Evolutionary conservation across 2,888 invertebrate species (phyloP).

Genomic region (Polydesmus complanatus): DNA sequence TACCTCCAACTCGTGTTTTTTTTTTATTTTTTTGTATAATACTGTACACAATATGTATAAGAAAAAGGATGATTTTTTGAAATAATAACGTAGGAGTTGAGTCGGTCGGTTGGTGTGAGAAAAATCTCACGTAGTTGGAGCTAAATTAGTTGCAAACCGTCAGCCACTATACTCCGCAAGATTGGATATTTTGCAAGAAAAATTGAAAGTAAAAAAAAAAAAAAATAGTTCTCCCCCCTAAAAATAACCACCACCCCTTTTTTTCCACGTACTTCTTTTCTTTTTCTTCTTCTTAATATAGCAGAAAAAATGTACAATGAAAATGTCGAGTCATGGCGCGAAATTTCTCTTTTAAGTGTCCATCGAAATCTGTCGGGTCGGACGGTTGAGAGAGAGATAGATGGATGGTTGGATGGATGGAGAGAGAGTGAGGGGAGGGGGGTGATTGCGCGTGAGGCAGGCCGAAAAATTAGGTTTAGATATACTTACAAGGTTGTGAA

Average conservation of each 20-base stretch:
- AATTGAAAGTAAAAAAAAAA: background rate
- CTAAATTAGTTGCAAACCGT: background rate
- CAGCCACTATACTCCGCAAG: background rate
- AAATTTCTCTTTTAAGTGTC: too few relatives aligned
- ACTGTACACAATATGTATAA: background rate
- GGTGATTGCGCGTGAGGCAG: too few relatives aligned
- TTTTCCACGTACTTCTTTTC: background rate
- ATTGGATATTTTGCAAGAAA: background rate
- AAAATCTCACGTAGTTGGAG: background rate
- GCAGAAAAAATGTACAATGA: background rate
- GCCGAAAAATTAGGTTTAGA: background rate
- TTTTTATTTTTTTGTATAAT: background rate
- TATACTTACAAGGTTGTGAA: too few relatives aligned
- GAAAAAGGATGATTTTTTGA: background rate
- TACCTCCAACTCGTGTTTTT: background rate
- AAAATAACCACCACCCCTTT: background rate
- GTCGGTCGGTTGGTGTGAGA: background rate
- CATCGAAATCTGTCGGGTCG: too few relatives aligned
- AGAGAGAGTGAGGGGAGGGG: too few relatives aligned
- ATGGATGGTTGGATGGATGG: too few relatives aligned
- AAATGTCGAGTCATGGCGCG: background rate
- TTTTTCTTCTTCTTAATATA: background rate
- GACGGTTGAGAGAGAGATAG: too few relatives aligned
- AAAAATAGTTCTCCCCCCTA: background rate
- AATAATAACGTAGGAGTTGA: background rate